Conservation (phyloP, 2,113 vertebrate species). For the Leucopsar rothschildi region DNA sequence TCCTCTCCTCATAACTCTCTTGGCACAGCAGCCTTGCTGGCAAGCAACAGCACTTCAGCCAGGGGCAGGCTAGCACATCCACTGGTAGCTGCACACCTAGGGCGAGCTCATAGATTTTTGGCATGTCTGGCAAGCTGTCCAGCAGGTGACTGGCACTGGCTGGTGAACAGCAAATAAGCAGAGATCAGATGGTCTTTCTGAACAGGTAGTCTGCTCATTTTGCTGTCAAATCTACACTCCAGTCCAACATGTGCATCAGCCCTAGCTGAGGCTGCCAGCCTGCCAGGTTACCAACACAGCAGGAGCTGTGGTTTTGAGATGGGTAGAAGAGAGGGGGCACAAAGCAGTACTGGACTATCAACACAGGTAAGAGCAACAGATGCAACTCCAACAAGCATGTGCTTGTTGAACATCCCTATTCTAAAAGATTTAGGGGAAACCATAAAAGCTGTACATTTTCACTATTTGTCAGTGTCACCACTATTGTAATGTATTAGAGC, state of each 20-base stretch:
- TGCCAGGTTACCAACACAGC: neutral
- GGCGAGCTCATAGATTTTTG: neutral
- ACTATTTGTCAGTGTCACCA: neutral
- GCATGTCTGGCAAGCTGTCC: neutral
- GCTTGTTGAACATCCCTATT: neutral
- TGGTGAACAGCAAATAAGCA: neutral
- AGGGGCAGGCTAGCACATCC: neutral
- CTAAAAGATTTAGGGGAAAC: neutral
- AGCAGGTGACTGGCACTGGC: neutral
- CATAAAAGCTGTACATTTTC: neutral
- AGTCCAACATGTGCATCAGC: neutral
- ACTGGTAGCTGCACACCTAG: neutral
- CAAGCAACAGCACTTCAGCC: neutral
- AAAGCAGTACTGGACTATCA: neutral
- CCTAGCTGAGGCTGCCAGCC: neutral
- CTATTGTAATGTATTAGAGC: neutral
- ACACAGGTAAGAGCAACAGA: neutral
- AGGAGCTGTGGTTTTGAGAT: neutral
- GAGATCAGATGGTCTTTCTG: neutral
- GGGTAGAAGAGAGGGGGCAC: fast-evolving
- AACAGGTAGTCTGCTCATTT: neutral
- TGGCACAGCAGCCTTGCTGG: neutral
- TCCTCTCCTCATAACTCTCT: neutral
- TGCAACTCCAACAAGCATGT: neutral
- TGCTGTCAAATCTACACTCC: neutral